phyloP scores from a whole-genome alignment of 2,888 invertebrate genomes.

The Plagiodera versicolora region DNA sequence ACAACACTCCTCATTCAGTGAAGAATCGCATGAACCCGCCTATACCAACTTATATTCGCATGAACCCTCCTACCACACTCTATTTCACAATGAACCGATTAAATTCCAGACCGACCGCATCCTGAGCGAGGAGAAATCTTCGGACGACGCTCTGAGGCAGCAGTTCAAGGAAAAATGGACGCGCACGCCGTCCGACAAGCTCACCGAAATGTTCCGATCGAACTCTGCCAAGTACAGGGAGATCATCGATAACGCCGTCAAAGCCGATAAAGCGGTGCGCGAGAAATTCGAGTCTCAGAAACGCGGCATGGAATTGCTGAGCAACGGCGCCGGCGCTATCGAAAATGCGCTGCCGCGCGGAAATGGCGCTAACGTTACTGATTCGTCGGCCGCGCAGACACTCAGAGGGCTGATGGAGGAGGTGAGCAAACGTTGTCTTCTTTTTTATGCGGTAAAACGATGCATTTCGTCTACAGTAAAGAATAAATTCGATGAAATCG shows the following conservation, averaged over 20 bases:
- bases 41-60: too few relatives aligned
- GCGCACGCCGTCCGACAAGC: slow-evolving; percentile 80
- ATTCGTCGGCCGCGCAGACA: slow-evolving; percentile 64
- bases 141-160: slow-evolving; percentile 81
- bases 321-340: slow-evolving; percentile 71
- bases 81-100: too few relatives aligned
- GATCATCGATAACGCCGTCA: slow-evolving; percentile 88
- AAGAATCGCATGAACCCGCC: too few relatives aligned
- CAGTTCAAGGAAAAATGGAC: slow-evolving; percentile 96
- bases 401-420: slow-evolving; percentile 80
- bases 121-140: slow-evolving; percentile 88
- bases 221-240: slow-evolving; percentile 92
- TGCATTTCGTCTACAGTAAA: too few relatives aligned
- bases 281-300: slow-evolving; percentile 82
- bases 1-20: too few relatives aligned
- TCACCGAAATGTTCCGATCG: slow-evolving; percentile 86
- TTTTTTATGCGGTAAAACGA: too few relatives aligned
- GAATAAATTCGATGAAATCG: too few relatives aligned
- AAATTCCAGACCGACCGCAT: slow-evolving; percentile 72
- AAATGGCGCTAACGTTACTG: slow-evolving; percentile 57
- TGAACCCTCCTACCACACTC: too few relatives aligned
- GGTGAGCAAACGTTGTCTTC: slow-evolving; percentile 56
- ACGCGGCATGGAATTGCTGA: slow-evolving; percentile 79
- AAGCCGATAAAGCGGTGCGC: slow-evolving; percentile 79
- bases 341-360: slow-evolving; percentile 69